A percentile compares a stretch with the other conserved stretches of the same genome.
These are phyloP conservation scores for Nannospalax galili DNA, from an alignment of 2,113 vertebrate genomes.

Conservation along the genomic window DNA sequence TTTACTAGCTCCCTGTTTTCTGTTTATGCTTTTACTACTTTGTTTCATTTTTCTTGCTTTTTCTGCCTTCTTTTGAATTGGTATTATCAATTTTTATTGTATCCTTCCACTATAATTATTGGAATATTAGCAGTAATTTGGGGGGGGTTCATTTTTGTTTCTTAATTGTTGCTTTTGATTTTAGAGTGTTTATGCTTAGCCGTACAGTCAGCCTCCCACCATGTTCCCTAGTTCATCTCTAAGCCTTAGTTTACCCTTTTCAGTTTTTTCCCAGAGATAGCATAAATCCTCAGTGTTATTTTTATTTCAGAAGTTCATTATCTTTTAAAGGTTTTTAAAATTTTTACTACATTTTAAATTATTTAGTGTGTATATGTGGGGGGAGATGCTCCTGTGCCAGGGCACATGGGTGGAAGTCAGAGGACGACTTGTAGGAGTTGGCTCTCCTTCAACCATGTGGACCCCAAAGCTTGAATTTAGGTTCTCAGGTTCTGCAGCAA, in stretches of 20 bases:
- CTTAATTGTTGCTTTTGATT: neutral
- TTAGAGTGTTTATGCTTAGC: neutral
- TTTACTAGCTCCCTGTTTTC: neutral
- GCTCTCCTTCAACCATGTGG: neutral
- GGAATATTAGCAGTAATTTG: neutral
- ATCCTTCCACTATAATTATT: neutral
- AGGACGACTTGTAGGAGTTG: neutral
- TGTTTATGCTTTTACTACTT: neutral
- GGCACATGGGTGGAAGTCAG: neutral
- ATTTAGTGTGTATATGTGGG: neutral
- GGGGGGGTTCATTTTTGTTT: too few relatives aligned
- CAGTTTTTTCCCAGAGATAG: neutral
- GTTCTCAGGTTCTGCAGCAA: neutral
- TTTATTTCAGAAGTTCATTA: slow-evolving; percentile 23
- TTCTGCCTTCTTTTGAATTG: neutral
- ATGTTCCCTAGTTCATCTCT: neutral
- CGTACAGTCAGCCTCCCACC: neutral
- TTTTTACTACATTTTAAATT: neutral
- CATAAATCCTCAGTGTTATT: neutral
- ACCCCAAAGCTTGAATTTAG: neutral
- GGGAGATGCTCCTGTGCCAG: neutral
- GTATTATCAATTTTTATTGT: neutral
- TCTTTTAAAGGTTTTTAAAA: neutral
- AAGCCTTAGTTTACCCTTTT: neutral
- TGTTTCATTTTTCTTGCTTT: neutral